Percentiles rank a stretch among this genome's conserved stretches.
Conservation (phyloP, 2,113 vertebrate species). For the Python bivittatus region DNA sequence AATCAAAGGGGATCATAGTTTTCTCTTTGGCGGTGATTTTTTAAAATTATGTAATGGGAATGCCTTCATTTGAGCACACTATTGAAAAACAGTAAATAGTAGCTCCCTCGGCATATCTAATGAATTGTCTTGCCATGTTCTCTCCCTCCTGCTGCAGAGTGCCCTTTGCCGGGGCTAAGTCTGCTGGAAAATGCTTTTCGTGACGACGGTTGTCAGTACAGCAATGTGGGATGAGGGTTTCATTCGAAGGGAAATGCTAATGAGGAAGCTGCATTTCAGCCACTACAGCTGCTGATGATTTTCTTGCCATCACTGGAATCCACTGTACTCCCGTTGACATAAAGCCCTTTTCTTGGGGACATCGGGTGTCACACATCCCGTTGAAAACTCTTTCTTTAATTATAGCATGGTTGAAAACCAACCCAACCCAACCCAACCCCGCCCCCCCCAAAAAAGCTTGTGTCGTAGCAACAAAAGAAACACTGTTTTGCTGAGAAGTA, state of each 20-base stretch:
- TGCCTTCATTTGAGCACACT: constrained; percentile 44
- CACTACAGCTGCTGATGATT: constrained; percentile 47
- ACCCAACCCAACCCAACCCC: too few species aligned
- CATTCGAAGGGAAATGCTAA: constrained; percentile 33
- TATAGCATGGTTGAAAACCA: accelerated
- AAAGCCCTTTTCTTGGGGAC: constrained; percentile 5
- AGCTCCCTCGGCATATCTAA: constrained; percentile 49
- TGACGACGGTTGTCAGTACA: constrained; percentile 44
- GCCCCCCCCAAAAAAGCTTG: background rate
- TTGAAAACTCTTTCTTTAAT: background rate
- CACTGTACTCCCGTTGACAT: constrained; percentile 24
- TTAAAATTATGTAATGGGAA: constrained; percentile 54
- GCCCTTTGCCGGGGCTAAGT: constrained; percentile 58
- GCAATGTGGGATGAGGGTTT: constrained; percentile 1
- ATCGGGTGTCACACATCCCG: constrained; percentile 13
- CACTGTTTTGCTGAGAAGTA: background rate
- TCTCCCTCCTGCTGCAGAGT: constrained; percentile 53
- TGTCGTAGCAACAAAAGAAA: background rate
- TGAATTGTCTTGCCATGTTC: constrained; percentile 61
- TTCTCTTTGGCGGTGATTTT: constrained; percentile 43
- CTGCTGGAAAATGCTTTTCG: constrained; percentile 57
- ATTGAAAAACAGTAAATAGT: constrained; percentile 61
- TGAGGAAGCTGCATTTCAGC: constrained; percentile 43
- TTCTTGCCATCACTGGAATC: constrained; percentile 22
- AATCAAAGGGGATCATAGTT: constrained; percentile 50